These are phyloP conservation scores for Cotesia glomerata DNA, from an alignment of 1,140 invertebrate species.

Conservation along the genomic window DNA sequence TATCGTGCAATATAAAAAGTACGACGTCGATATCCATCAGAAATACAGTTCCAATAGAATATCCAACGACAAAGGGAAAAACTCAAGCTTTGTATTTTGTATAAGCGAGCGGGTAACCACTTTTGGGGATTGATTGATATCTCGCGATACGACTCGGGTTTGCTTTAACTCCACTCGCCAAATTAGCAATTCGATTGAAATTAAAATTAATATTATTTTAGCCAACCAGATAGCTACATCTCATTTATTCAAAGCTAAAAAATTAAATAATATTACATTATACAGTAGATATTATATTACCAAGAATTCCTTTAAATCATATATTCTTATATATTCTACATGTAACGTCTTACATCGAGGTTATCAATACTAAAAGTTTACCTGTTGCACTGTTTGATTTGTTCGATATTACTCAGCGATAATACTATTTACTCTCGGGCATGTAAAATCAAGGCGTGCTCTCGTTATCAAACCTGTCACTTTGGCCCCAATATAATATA, in stretches of 20 bases:
- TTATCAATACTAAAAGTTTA: constrained; percentile 43
- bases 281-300: too few relatives aligned
- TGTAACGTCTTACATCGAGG: constrained; percentile 26
- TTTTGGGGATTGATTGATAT: constrained; percentile 47
- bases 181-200: constrained; percentile 45
- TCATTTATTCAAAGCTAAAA: background rate
- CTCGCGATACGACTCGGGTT: constrained; percentile 24
- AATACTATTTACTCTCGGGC: constrained; percentile 52
- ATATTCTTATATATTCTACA: too few relatives aligned
- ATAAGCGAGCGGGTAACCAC: constrained; percentile 30
- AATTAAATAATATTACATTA: too few relatives aligned
- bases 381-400: constrained; percentile 44
- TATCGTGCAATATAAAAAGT: constrained; percentile 19
- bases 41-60: constrained; percentile 17
- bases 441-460: constrained; percentile 52
- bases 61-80: constrained; percentile 39
- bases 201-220: constrained; percentile 19
- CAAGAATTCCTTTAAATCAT: background rate
- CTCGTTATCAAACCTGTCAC: constrained; percentile 44
- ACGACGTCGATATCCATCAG: constrained; percentile 41
- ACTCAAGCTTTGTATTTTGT: background rate
- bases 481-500: constrained; percentile 36
- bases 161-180: constrained; percentile 5
- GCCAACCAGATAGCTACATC: background rate
- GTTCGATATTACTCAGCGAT: constrained; percentile 50